Base-by-base conservation (phyloP, 2,113 vertebrate genomes). In the Takifugu flavidus region DNA sequence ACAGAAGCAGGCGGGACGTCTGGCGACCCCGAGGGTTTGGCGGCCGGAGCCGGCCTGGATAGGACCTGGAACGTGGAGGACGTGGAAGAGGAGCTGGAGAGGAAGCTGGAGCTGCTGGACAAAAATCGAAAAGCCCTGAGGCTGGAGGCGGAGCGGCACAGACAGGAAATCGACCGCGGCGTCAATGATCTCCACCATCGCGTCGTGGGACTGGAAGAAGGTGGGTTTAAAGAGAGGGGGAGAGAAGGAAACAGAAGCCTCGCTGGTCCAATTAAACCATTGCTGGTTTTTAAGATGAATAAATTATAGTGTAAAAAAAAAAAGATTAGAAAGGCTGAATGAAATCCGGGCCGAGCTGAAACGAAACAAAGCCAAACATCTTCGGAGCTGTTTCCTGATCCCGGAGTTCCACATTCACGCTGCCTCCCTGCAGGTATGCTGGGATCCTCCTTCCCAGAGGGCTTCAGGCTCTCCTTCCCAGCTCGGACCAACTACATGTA, bases 401-500 rank as follows among this genome's bases (percentile, higher is more conserved):
- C 46, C 39, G 27, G 25, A 11, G 25, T 44, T 6, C 25, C 3
- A 14, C 28, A 31, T 11, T 12, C 13, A 13, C 25, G 11, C 49
- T 11, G 7, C 49, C 45, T 26, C 2, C 20, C n/a, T 34, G 15
- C 67, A 78, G 80, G 74, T 42, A 15, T 59, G 2, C 68, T 90
- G 0, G 87, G 82, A 10, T 91, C 89, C 72, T 92, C 73, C 11
- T 91, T 92, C 72, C 92, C 95, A 0, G 91, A 95, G 1, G 93
- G 94, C 74, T 98, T 93, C 92, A 94, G 93, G 68, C 77, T 98
- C 65, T 93, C 91, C 59, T 96, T 98, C 80, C 93, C 95, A 0
- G 90, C 94, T 31, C 92, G 95, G 59, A 97, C 95, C 50, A 95
- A 95, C 87, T 95, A 95, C 86, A 96, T 99, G 95, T 96, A 95